A percentile compares a stretch with the other conserved stretches of the same genome.
phyloP scores from a whole-genome alignment of 2,113 vertebrate genomes.

The Notothenia rossii region DNA sequence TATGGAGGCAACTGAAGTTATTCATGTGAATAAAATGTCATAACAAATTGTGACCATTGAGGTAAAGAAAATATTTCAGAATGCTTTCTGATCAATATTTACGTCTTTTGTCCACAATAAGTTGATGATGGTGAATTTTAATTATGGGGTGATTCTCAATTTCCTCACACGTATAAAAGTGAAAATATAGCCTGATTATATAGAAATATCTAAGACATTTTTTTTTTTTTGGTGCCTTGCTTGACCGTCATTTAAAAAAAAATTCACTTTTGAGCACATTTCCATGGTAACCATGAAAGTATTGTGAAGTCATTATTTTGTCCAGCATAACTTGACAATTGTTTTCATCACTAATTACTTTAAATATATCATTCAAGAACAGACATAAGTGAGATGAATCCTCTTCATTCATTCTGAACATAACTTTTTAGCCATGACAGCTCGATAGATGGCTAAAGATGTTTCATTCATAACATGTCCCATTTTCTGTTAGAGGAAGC shows the following conservation, averaged over 20 bases:
- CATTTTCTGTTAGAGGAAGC: conserved; percentile 32
- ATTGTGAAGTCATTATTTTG: too few relatives aligned
- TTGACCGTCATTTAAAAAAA: too few relatives aligned
- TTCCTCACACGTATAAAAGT: too few relatives aligned
- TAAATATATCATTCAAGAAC: neutral
- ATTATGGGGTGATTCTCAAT: too few relatives aligned
- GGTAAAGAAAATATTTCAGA: neutral
- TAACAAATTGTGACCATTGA: neutral
- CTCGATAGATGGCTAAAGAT: conserved; percentile 10
- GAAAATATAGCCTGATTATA: too few relatives aligned
- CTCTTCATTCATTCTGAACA: neutral
- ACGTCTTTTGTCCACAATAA: neutral
- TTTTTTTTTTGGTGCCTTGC: too few relatives aligned
- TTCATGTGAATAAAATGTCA: neutral
- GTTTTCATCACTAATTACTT: neutral
- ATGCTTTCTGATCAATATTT: neutral
- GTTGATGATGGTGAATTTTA: too few relatives aligned
- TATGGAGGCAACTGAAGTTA: neutral
- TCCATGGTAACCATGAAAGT: too few relatives aligned
- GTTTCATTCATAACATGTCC: neutral
- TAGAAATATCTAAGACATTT: too few relatives aligned
- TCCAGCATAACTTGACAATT: too few relatives aligned
- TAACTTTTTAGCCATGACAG: neutral
- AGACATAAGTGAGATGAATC: neutral
- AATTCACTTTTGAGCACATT: too few relatives aligned